Evolutionary conservation across 2,888 invertebrate species (phyloP).

Genomic region (Sesia bembeciformis): DNA sequence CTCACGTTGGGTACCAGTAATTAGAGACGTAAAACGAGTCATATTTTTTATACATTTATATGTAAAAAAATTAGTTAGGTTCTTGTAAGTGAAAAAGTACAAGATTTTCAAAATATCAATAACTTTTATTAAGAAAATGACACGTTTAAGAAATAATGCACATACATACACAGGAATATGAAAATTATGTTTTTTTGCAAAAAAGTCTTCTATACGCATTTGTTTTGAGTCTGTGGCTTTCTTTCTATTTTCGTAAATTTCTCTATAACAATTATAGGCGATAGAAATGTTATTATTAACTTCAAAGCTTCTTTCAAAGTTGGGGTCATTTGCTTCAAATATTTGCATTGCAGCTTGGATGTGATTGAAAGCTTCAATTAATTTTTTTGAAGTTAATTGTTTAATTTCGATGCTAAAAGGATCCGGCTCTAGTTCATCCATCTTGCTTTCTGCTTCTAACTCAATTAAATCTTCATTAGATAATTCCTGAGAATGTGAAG

Average conservation of each 20-base stretch:
- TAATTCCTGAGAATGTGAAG: not conserved
- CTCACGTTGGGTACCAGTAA: not conserved
- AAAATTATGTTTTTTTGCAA: too few relatives aligned
- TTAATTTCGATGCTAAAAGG: too few relatives aligned
- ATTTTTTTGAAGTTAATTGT: too few relatives aligned
- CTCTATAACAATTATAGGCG: not conserved
- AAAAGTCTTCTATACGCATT: too few relatives aligned
- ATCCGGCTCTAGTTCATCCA: not conserved
- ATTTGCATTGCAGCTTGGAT: fast-evolving
- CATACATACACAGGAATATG: not conserved
- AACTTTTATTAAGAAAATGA: not conserved
- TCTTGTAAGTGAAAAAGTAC: not conserved
- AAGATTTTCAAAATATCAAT: not conserved
- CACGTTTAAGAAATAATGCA: not conserved
- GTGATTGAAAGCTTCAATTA: not conserved
- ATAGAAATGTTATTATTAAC: not conserved
- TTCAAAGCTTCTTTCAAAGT: not conserved
- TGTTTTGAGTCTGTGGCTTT: not conserved
- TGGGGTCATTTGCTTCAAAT: not conserved
- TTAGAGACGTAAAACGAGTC: not conserved
- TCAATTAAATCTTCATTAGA: not conserved
- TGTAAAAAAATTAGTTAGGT: not conserved
- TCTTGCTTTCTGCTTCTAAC: not conserved
- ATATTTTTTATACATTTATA: not conserved
- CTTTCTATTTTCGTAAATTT: not conserved